Base-by-base conservation (phyloP, 2,113 vertebrate species). In the Heterocephalus glaber region DNA sequence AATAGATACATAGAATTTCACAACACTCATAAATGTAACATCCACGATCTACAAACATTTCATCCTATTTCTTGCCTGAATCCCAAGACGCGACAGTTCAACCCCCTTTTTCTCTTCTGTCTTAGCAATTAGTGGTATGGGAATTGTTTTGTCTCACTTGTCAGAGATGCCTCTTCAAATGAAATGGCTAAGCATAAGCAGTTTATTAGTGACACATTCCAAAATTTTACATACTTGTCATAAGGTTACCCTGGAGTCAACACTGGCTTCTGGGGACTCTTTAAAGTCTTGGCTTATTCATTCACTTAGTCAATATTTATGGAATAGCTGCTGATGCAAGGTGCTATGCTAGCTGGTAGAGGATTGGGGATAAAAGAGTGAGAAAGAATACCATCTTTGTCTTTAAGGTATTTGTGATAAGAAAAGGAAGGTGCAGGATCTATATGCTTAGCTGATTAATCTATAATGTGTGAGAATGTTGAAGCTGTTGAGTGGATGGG, bases 211-310 rank as follows among this genome's bases (percentile, higher is more conserved):
- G 65, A 89, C 60, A 96, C 61, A 72, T 89, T 77, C 38, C 85
- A 41, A 33, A 80, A 33, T 58, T 76, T 86, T 87, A 60, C 3
- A 3, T 80, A 52, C 9, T 90, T 17, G 5, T 41, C 28, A 28
- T 52, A 81, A 91, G 12, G 22, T 65, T 58, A 86, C 19, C 7
- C 56, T 87, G 56, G 63, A 77, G 93, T 81, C 84, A 90, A 38
- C 33, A 7, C 5, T 92, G 47, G 22, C 33, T 94, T 79, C 80
- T 66, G 12, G 80, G 30, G n/a, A 70, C 20, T 89, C 89, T 76
- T 95, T 85, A 38, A 84, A 66, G 5, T 85, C 22, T 95, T 96
- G 44, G 65, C 81, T 95, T 85, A 92, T 90, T 65, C 63, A 79
- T 81, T 58, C 6, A 54, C 33, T 81, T 19, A 54, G 88, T 94